These are phyloP conservation scores for Silvanus unidentatus DNA, from an alignment of 2,888 invertebrate genomes.

Conservation along the genomic window DNA sequence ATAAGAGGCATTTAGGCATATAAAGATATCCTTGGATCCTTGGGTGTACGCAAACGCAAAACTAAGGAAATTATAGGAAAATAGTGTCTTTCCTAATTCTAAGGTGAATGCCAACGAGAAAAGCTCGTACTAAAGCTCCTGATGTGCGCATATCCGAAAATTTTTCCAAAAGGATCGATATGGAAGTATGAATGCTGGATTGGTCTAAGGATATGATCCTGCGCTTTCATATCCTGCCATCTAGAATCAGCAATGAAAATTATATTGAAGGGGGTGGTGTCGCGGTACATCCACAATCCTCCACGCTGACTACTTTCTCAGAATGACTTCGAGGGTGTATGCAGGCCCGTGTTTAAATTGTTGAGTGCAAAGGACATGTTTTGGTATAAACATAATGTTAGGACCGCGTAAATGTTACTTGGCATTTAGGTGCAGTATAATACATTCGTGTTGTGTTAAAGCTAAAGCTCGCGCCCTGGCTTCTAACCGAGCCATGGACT, in stretches of 20 bases:
- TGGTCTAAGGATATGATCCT: conserved; percentile 33
- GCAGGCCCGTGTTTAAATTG: conserved; percentile 21
- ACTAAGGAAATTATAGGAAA: too few species aligned
- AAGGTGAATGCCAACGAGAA: too few species aligned
- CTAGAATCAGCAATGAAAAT: conserved; percentile 36
- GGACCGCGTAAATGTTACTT: conserved; percentile 21
- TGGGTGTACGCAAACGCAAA: too few species aligned
- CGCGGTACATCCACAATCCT: conserved; percentile 24
- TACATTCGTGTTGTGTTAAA: conserved; percentile 1
- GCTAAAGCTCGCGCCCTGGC: conserved; percentile 24
- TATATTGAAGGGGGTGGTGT: conserved; percentile 37
- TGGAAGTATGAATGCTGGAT: conserved; percentile 19
- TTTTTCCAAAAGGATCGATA: too few species aligned
- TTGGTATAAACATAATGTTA: conserved; percentile 33
- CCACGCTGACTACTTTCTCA: conserved; percentile 36
- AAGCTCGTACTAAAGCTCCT: too few species aligned
- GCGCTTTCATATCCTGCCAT: conserved; percentile 35
- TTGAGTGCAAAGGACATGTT: conserved; percentile 28
- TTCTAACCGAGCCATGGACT: conserved; percentile 39
- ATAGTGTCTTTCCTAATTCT: too few species aligned
- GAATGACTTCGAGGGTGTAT: conserved; percentile 39
- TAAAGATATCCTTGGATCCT: too few species aligned
- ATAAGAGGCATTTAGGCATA: too few species aligned
- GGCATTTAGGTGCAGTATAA: too few species aligned
- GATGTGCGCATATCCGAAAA: too few species aligned